A percentile compares a stretch with the other conserved stretches of the same genome.
phyloP scores from a whole-genome alignment of 2,113 vertebrate species.

The Zonotrichia leucophrys region DNA sequence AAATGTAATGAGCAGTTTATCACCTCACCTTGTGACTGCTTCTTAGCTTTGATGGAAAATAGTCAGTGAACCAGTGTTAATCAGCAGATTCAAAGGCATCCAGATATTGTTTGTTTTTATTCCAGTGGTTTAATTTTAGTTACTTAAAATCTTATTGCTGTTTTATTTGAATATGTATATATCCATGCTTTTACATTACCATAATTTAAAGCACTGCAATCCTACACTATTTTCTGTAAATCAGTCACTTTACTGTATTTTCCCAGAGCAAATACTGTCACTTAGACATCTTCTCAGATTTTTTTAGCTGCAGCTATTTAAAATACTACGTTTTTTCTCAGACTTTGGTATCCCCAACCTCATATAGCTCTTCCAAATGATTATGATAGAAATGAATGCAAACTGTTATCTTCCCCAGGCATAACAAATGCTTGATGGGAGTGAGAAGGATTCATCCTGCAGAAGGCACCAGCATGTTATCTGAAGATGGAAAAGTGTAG shows the following conservation, averaged over 20 bases:
- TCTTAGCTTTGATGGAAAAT: background rate
- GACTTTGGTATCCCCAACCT: background rate
- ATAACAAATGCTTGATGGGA: conserved; percentile 1
- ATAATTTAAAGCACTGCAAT: background rate
- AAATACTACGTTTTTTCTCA: background rate
- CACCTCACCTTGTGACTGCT: background rate
- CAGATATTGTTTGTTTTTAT: background rate
- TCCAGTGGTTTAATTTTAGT: background rate
- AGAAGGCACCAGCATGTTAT: background rate
- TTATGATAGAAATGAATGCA: background rate
- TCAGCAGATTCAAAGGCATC: background rate
- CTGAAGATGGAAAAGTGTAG: background rate
- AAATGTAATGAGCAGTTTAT: background rate
- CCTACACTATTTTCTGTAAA: background rate
- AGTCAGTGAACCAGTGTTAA: background rate
- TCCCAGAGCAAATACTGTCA: background rate
- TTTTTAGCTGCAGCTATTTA: conserved; percentile 1
- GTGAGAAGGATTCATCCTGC: background rate
- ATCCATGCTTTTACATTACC: background rate
- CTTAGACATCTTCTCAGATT: background rate
- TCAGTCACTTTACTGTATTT: background rate
- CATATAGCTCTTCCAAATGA: conserved; percentile 4
- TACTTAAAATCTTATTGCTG: background rate
- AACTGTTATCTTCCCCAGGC: background rate
- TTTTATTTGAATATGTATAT: background rate